phyloP scores from a whole-genome alignment of 2,113 vertebrate species.

The Hepsetus odoe region DNA sequence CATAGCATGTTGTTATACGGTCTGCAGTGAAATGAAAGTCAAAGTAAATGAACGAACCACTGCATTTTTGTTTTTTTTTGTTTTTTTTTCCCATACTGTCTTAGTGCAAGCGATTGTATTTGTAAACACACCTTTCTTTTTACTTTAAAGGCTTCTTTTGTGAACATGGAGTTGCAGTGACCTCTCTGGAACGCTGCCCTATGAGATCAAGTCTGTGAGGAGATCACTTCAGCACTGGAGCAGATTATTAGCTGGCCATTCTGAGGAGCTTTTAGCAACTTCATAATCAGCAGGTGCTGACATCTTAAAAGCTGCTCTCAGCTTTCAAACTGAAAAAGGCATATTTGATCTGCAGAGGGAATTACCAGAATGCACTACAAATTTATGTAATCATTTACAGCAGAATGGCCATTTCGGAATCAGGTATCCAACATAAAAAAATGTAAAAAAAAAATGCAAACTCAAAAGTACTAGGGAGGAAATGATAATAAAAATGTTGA shows the following conservation, averaged over 20 bases:
- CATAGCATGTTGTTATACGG: too few relatives aligned
- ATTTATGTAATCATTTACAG: conserved; percentile 38
- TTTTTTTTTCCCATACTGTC: not conserved
- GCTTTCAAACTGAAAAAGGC: conserved; percentile 56
- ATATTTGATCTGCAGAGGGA: conserved; percentile 35
- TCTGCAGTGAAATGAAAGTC: too few relatives aligned
- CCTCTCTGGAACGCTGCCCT: conserved; percentile 27
- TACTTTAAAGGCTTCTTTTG: not conserved
- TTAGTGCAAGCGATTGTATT: not conserved
- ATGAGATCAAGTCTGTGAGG: conserved; percentile 33
- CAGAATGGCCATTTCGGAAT: conserved; percentile 25
- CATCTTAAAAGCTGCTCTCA: conserved; percentile 59
- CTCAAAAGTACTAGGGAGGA: not conserved
- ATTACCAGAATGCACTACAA: conserved; percentile 46
- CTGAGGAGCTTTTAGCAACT: conserved; percentile 54
- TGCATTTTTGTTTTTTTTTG: too few relatives aligned
- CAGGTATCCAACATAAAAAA: not conserved
- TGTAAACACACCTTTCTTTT: not conserved
- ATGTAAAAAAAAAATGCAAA: not conserved
- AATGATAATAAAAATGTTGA: not conserved
- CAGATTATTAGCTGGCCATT: conserved; percentile 55
- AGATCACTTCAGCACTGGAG: conserved; percentile 38
- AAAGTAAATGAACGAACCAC: too few relatives aligned
- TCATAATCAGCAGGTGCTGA: conserved; percentile 56
- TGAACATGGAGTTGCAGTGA: conserved; percentile 9